Evolutionary conservation across 2,113 vertebrate genomes (phyloP).

Genomic region (Dunckerocampus dactyliophorus): DNA sequence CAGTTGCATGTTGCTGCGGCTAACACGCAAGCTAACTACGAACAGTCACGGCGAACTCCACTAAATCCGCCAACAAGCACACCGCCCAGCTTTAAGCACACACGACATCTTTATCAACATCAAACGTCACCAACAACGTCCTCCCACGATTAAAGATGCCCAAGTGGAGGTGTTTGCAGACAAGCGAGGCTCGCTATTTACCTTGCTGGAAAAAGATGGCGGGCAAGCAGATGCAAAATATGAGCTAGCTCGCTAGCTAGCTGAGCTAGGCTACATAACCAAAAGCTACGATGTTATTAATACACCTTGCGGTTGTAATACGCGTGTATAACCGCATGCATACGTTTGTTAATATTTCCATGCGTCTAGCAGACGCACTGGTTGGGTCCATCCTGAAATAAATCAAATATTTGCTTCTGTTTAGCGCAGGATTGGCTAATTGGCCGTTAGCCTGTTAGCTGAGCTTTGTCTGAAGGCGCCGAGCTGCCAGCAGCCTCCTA

Average conservation of each 20-base stretch:
- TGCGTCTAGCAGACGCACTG: background rate
- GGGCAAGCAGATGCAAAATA: conserved; percentile 74
- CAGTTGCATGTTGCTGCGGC: too few species aligned
- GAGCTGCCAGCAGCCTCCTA: conserved; percentile 62
- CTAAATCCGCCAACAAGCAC: background rate
- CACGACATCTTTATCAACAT: accelerated
- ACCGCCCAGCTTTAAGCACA: background rate
- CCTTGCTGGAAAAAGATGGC: conserved; percentile 88
- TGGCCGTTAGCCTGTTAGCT: conserved; percentile 53
- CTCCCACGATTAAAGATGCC: background rate
- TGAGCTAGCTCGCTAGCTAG: conserved; percentile 34
- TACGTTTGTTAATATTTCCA: too few species aligned
- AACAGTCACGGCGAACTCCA: background rate
- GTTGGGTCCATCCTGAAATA: background rate
- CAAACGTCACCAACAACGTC: accelerated
- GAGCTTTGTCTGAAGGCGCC: conserved; percentile 83
- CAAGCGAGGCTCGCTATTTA: conserved; percentile 42
- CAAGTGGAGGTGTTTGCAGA: background rate
- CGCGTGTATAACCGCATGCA: background rate
- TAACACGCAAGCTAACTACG: conserved; percentile 26
- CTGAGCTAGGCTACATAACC: conserved; percentile 35
- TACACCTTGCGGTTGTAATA: background rate
- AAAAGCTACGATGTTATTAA: conserved; percentile 4
- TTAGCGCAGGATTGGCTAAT: conserved; percentile 41
- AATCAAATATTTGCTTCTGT: conserved; percentile 12